Evolutionary conservation across 2,113 vertebrate genomes (phyloP).

Genomic region (Alligator sinensis): DNA sequence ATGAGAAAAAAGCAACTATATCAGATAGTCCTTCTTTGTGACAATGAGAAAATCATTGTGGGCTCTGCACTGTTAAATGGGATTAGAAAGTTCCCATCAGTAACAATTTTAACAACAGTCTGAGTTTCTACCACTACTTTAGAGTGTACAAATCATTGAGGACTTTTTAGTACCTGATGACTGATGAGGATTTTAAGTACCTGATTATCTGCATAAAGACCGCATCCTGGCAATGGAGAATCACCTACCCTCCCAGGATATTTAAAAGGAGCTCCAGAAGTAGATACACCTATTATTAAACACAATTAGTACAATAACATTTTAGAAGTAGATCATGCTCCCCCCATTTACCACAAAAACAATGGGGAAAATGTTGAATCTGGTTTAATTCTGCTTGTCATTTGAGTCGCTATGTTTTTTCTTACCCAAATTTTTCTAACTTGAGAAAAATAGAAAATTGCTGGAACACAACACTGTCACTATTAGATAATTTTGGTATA

Average conservation of each 20-base stretch:
- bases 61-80: not conserved
- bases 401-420: not conserved
- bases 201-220: conserved; percentile 43
- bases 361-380: not conserved
- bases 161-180: not conserved
- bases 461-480: not conserved
- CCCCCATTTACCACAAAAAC: not conserved
- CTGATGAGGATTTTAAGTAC: not conserved
- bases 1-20: conserved; percentile 24
- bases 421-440: not conserved
- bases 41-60: not conserved
- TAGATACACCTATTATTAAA: conserved; percentile 44
- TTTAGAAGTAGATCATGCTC: not conserved
- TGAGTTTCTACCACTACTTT: not conserved
- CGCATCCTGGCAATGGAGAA: conserved; percentile 53
- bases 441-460: not conserved
- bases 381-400: not conserved
- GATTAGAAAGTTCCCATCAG: not conserved
- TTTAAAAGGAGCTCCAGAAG: conserved; percentile 59
- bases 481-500: not conserved
- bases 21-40: conserved; percentile 25
- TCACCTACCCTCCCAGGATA: conserved; percentile 54
- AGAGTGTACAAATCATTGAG: too few relatives aligned
- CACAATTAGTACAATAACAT: not conserved
- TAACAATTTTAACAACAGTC: not conserved